A percentile compares a stretch with the other conserved stretches of the same genome.
phyloP scores from a whole-genome alignment of 2,888 invertebrate genomes.

The Tenodera sinensis region DNA sequence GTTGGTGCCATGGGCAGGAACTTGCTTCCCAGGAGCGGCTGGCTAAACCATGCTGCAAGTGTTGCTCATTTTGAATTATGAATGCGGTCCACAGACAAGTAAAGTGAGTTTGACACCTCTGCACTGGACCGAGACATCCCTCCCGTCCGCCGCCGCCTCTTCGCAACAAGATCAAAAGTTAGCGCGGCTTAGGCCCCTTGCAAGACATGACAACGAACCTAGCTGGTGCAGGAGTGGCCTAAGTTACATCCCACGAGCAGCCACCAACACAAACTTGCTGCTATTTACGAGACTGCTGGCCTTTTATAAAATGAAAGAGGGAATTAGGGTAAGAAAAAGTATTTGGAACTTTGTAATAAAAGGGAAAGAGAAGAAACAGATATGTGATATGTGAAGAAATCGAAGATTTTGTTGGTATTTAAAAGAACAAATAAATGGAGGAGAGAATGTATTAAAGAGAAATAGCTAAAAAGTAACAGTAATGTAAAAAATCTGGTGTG shows the following conservation, averaged over 20 bases:
- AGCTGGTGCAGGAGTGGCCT: not conserved
- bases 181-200: not conserved
- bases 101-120: constrained; percentile 19
- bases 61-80: constrained; percentile 11
- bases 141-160: not conserved
- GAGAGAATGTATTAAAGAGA: too few relatives aligned
- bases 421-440: too few relatives aligned
- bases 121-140: not conserved
- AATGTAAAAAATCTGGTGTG: too few relatives aligned
- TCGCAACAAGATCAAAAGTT: constrained; percentile 18
- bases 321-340: too few relatives aligned
- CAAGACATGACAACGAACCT: not conserved
- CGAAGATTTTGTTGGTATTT: too few relatives aligned
- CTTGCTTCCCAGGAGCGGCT: not conserved
- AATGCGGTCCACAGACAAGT: constrained; percentile 11
- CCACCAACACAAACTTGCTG: too few relatives aligned
- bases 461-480: too few relatives aligned
- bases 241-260: not conserved
- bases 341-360: too few relatives aligned
- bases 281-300: too few relatives aligned
- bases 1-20: not conserved
- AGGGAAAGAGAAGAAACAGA: too few relatives aligned
- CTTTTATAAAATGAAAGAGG: too few relatives aligned
- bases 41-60: not conserved
- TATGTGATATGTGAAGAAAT: too few relatives aligned